phyloP scores from a whole-genome alignment of 2,888 invertebrate genomes.

The Pyrgus malvae region DNA sequence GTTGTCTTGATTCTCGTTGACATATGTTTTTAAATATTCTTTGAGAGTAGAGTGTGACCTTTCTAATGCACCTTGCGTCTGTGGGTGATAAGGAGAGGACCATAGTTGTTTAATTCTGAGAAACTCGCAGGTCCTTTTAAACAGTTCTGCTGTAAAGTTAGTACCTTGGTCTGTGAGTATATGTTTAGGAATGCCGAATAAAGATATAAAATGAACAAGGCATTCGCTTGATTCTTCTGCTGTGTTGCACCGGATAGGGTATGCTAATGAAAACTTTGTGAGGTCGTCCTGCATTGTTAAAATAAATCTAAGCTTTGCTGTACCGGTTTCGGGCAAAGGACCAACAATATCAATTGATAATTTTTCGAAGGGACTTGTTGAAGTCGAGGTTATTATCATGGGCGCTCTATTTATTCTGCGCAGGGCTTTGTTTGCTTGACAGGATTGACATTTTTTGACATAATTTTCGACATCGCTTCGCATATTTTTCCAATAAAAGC shows the following conservation, averaged over 20 bases:
- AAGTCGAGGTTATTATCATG: slow-evolving; percentile 32
- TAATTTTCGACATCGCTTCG: slow-evolving; percentile 29
- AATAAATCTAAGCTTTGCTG: slow-evolving; percentile 30
- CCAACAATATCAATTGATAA: slow-evolving; percentile 31
- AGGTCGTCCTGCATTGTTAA: slow-evolving; percentile 38
- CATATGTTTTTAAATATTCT: too few relatives aligned
- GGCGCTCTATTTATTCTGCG: slow-evolving; percentile 31
- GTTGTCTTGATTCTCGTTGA: too few relatives aligned
- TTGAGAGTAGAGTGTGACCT: too few relatives aligned
- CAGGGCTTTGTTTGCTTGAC: slow-evolving; percentile 32
- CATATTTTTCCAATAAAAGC: slow-evolving; percentile 36
- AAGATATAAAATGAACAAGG: slow-evolving; percentile 32
- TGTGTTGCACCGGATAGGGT: too few relatives aligned
- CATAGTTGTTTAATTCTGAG: too few relatives aligned
- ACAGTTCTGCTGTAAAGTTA: slow-evolving; percentile 19
- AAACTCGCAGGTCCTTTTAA: too few relatives aligned
- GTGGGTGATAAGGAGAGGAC: too few relatives aligned
- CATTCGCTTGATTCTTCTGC: slow-evolving; percentile 35
- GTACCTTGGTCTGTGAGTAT: slow-evolving; percentile 34
- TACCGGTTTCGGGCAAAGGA: slow-evolving; percentile 31
- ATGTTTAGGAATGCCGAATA: slow-evolving; percentile 34
- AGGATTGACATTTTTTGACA: slow-evolving; percentile 24
- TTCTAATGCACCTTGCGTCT: too few relatives aligned
- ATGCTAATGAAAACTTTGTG: slow-evolving; percentile 35
- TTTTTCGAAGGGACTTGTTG: slow-evolving; percentile 27